A percentile compares a stretch with the other conserved stretches of the same genome.
phyloP scores from a whole-genome alignment of 2,113 vertebrate species.

The Hemibagrus wyckioides region DNA sequence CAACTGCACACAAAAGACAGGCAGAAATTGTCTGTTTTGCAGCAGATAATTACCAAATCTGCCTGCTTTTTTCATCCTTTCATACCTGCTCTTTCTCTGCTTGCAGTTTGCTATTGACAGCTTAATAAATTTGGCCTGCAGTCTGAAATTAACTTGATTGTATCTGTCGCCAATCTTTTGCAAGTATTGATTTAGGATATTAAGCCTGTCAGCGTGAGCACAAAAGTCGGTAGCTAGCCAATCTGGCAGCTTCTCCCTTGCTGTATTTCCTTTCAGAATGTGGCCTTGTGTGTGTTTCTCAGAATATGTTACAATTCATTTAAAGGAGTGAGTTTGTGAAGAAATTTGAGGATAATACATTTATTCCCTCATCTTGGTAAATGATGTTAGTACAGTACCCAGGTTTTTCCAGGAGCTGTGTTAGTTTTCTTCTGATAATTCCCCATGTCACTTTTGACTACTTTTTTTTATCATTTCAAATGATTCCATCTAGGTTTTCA shows the following conservation, averaged over 20 bases:
- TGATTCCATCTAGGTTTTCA: too few relatives aligned
- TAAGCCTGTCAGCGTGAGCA: slow-evolving; percentile 67
- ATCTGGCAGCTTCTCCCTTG: slow-evolving; percentile 62
- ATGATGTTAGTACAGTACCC: background rate
- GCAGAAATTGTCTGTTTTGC: slow-evolving; percentile 66
- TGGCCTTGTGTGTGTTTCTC: background rate
- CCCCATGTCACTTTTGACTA: background rate
- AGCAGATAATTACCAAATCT: slow-evolving; percentile 67
- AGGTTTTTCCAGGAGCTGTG: background rate
- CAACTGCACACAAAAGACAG: slow-evolving; percentile 64
- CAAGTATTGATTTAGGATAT: slow-evolving; percentile 73
- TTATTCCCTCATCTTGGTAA: slow-evolving; percentile 15
- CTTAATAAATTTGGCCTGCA: slow-evolving; percentile 70
- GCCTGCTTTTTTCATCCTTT: slow-evolving; percentile 42
- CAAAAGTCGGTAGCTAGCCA: slow-evolving; percentile 59
- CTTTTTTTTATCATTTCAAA: background rate
- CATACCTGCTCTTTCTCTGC: slow-evolving; percentile 44
- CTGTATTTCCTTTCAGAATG: slow-evolving; percentile 31
- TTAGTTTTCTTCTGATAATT: background rate
- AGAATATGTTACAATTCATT: background rate
- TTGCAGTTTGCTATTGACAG: slow-evolving; percentile 60
- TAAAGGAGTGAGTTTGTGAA: slow-evolving; percentile 18
- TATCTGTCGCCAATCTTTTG: slow-evolving; percentile 71
- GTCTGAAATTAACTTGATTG: slow-evolving; percentile 74
- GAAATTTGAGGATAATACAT: slow-evolving; percentile 27